These are phyloP conservation scores for Coreoperca whiteheadi DNA, from an alignment of 2,113 vertebrate species.

Conservation along the genomic window DNA sequence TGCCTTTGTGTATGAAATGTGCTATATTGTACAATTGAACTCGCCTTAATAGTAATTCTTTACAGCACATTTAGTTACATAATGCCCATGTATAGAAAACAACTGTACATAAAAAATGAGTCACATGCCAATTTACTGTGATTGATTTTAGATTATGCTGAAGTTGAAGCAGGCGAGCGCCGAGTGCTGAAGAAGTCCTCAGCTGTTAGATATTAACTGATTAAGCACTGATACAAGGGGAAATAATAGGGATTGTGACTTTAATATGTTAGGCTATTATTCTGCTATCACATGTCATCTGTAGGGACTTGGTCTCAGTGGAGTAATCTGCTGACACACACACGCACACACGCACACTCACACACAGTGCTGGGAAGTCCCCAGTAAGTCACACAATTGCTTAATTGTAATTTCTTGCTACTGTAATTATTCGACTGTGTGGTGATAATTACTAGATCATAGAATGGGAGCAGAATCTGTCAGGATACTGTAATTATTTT, in stretches of 20 bases:
- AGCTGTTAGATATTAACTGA: conserved; percentile 57
- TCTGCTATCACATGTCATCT: conserved; percentile 72
- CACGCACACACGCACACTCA: conserved; percentile 3
- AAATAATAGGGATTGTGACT: conserved; percentile 69
- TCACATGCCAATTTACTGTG: conserved; percentile 22
- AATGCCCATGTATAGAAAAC: conserved; percentile 8
- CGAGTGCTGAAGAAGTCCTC: conserved; percentile 20
- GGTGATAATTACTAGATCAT: conserved; percentile 83
- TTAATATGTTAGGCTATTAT: conserved; percentile 72
- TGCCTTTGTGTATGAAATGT: background rate
- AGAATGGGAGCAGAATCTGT: conserved; percentile 73
- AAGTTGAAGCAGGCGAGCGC: conserved; percentile 40
- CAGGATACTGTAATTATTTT: conserved; percentile 78
- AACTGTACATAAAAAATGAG: conserved; percentile 7
- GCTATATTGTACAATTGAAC: background rate
- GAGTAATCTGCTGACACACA: conserved; percentile 58
- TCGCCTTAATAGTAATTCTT: background rate
- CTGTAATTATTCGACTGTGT: conserved; percentile 84
- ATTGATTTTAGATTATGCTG: conserved; percentile 37
- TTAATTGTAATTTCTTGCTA: conserved; percentile 82
- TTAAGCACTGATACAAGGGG: conserved; percentile 51
- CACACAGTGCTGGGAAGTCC: conserved; percentile 48
- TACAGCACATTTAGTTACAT: background rate
- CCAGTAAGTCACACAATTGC: conserved; percentile 76
- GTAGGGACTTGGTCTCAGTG: conserved; percentile 70